Evolutionary conservation across 2,113 vertebrate genomes (phyloP), one percentile per base, ranked within the genome.

Genomic region (Nanorana parkeri): DNA sequence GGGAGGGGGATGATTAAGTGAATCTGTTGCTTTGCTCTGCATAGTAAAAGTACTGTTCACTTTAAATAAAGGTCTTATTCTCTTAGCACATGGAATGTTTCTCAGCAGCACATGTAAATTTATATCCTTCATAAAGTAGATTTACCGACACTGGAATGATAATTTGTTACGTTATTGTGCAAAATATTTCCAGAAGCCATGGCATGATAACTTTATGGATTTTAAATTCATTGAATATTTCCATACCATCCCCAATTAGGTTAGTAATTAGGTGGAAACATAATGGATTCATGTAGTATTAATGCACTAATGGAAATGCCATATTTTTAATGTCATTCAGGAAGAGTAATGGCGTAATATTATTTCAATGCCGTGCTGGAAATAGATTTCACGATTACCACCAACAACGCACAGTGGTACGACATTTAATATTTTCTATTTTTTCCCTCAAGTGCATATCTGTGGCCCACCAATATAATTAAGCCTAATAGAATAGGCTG

Each of bases 221-320:
- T 83, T 86, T 74, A 58, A 71, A 65, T 77, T 81, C n/a, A 85
- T 26, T 80, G 60, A 86, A 86, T 85, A 84, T 26, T 69, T 78
- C 63, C 10, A 75, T 87, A 54, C 84, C 84, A 81, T 85, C 75
- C 86, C 77, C 79, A 86, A 73, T 87, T 88, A 56, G 74, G 78
- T 85, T 89, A 88, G 81, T 68, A 86, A 69, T 78, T 84, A 86
- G 58, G 3, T 86, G 75, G 84, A 89, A 90, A 87, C 84, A 58
- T 74, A 86, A 86, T 81, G 76, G 7, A n/a, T 87, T 90, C 83
- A 86, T 88, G 55, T 82, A 85, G 68, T 85, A 89, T 89, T 91
- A 89, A 86, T 91, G 85, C 13, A 77, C 64, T 91, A 88, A 89
- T 89, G 88, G 86, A 83, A 89, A 24, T 84, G 7, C 64, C 79